Base-by-base conservation (phyloP, 2,888 invertebrate species). In the Eupithecia centaureata region DNA sequence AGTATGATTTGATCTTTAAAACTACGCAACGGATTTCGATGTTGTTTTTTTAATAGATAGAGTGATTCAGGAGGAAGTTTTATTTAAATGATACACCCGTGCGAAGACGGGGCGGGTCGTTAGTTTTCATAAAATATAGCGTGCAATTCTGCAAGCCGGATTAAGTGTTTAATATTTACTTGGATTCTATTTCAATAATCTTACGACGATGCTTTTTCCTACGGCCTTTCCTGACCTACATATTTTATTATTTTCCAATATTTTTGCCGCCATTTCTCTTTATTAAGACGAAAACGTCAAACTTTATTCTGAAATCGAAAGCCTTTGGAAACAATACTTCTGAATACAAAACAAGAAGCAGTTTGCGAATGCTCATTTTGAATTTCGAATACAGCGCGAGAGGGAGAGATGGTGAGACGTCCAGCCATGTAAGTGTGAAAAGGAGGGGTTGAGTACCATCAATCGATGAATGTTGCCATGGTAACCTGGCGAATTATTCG, bases 391-490 rank as follows among this genome's bases (percentile, higher is more conserved):
- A 82, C 80, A 79, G 65, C 63, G 61, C 62, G 77, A 25, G 68
- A 0, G 67, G 80, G n/a, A 33, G 72, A 71, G 81, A 84, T 38
- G 56, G 28, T 5, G 2, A 12, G 67, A 82, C 66, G 22, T 47
- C 13, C 5, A 35, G 47, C n/a, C 7, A 7, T 28, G 18, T 30
- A 68, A 27, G 77, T 66, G 76, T 5, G 74, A 83, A 51, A 56
- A 73, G 69, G 83, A 81, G 15, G 71, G 76, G 60, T 30, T 66
- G 65, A 68, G 79, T 82, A 80, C 82, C 80, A 79, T 78, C 87
- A 88, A 90, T 90, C 91, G 91, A 90, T 90, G 79, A 79, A 10
- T 73, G 89, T 90, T 79, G 68, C 85, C 82, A 87, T 89, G 83
- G 85, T 65, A 78, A 88, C 88, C 28, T 67, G 63, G 63, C 56